A percentile compares a stretch with the other conserved stretches of the same genome.
Evolutionary conservation across 2,888 invertebrate genomes (phyloP).

Genomic region (Lasioglossum pauxillum): DNA sequence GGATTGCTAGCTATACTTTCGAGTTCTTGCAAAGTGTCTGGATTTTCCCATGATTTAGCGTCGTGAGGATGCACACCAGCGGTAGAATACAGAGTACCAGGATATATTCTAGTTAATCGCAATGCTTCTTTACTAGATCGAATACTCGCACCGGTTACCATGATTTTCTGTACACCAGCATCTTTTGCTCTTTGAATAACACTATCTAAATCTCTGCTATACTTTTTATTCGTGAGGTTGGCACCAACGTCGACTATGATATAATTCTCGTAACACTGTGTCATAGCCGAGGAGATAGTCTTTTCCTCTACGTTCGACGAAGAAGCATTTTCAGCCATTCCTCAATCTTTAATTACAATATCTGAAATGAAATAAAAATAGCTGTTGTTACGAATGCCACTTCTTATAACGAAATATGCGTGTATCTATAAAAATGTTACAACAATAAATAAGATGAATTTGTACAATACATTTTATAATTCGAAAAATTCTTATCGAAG

Average conservation of each 20-base stretch:
- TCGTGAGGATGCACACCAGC: slow-evolving; percentile 97
- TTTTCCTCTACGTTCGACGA: slow-evolving; percentile 74
- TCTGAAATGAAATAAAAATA: slow-evolving; percentile 50
- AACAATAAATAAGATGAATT: slow-evolving; percentile 23
- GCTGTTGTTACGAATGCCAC: not conserved
- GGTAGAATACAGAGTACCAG: slow-evolving; percentile 95
- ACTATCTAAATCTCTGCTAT: slow-evolving; percentile 95
- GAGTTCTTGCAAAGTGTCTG: slow-evolving; percentile 87
- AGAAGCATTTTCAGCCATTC: slow-evolving; percentile 80
- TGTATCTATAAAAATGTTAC: not conserved
- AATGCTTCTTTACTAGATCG: slow-evolving; percentile 96
- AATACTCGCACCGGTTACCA: slow-evolving; percentile 96
- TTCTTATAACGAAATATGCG: not conserved
- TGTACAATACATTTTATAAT: not conserved
- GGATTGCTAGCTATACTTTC: slow-evolving; percentile 91
- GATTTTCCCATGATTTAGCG: slow-evolving; percentile 93
- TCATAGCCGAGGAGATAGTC: slow-evolving; percentile 85
- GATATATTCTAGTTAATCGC: slow-evolving; percentile 94
- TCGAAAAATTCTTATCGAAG: not conserved
- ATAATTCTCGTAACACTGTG: slow-evolving; percentile 95
- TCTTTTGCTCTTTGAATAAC: slow-evolving; percentile 96
- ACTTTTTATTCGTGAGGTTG: slow-evolving; percentile 97
- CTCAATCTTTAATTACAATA: slow-evolving; percentile 42
- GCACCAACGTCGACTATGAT: slow-evolving; percentile 96
- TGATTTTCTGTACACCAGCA: slow-evolving; percentile 96